A percentile compares a stretch with the other conserved stretches of the same genome.
phyloP scores from a whole-genome alignment of 2,797 vertebrate genomes.

The Chloroceryle amazona region DNA sequence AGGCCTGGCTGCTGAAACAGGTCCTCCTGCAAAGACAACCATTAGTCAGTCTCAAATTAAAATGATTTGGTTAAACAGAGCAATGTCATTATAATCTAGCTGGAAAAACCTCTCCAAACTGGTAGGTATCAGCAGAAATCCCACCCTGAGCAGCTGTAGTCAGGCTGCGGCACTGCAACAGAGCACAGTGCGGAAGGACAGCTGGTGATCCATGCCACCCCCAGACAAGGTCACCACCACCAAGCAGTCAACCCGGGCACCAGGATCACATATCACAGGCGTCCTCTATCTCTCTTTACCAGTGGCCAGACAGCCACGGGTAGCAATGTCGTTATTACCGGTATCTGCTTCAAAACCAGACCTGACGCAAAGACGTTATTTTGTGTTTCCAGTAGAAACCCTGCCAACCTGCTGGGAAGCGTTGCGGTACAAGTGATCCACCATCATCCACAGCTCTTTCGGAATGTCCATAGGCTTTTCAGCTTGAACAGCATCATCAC shows the following conservation, averaged over 20 bases:
- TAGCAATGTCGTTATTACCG: background rate
- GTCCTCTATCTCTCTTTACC: background rate
- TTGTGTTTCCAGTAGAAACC: background rate
- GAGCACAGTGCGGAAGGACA: background rate
- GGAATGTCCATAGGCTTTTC: conserved; percentile 92
- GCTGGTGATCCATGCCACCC: background rate
- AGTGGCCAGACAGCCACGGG: background rate
- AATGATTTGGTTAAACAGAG: background rate
- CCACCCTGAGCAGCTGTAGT: background rate
- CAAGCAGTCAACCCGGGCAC: accelerated
- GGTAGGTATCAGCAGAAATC: background rate
- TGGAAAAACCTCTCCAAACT: background rate
- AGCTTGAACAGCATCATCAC: conserved; percentile 31
- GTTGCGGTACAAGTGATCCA: conserved; percentile 92
- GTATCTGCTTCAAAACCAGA: background rate
- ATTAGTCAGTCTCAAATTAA: background rate
- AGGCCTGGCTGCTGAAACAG: conserved; percentile 97
- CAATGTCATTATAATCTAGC: background rate
- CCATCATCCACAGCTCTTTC: conserved; percentile 98
- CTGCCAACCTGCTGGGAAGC: conserved; percentile 90
- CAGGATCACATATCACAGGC: background rate
- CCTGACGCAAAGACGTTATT: background rate
- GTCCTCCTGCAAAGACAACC: conserved; percentile 88
- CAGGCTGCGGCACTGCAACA: background rate
- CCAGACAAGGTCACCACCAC: background rate